Evolutionary conservation across 2,113 vertebrate genomes (phyloP), one percentile per base, ranked within the genome.

Genomic region (Trematocara stigmaticum): DNA sequence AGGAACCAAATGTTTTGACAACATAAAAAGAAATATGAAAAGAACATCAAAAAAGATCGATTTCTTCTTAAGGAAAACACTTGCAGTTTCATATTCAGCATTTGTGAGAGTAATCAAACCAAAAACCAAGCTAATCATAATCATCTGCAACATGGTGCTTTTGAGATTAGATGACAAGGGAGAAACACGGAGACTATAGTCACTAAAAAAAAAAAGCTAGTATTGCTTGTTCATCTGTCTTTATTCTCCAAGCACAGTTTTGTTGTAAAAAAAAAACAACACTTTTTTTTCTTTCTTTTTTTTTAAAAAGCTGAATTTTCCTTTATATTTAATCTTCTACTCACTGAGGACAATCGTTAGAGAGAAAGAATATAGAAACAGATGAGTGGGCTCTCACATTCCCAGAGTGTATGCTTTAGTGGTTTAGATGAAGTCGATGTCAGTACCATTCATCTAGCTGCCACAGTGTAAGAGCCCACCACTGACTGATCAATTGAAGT

Each of bases 401-500:
- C 78, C 69, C 91, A 79, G 53, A 84, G 91, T 90, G 87, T 84
- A 91, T 88, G 87, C 90, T 90, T 91, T 90, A 83, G 91, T 40
- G 87, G 85, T 93, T 91, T 84, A 87, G 93, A 94, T 93, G 91
- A 94, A 89, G 89, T 93, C 91, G 78, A 64, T 89, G 94, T 91
- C 92, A 86, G 92, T 86, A 84, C 85, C 87, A 95, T 95, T 95
- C 94, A 94, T 96, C 95, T 94, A 80, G 66, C 94, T 92, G 92
- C 81, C 90, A 92, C 71, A 49, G 83, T 51, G 81, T 91, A 90
- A 91, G 79, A 86, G 90, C 89, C 90, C 86, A 90, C 91, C 82
- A 83, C 92, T 93, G 92, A 95, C 92, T 95, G 94, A 96, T 95
- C 94, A 95, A 95, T 95, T 88, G 90, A 79, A 87, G 80, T 94